Evolutionary conservation across 2,888 invertebrate species (phyloP), one percentile per base, ranked within the genome.

Genomic region (Campopleginae sp.): DNA sequence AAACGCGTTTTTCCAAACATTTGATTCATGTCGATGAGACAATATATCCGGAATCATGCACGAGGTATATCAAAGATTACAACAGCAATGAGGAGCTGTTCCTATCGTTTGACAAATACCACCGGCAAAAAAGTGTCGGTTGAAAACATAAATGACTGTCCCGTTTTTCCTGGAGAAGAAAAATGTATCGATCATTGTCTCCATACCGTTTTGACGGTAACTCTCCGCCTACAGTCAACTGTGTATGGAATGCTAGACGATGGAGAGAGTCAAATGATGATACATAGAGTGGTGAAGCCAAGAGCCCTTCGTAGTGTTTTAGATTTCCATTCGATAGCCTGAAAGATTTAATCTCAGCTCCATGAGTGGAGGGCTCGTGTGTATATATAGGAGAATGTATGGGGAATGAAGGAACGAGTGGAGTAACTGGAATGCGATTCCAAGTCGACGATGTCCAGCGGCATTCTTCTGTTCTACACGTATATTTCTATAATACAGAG

Each of bases 281-380:
- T 81, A 63, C 76, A 80, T 44, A 79, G 58, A 48, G 58, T 33
- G 79, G 19, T 10, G 68, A 74, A 80, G 68, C 58, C 65, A 82
- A 86, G 80, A 84, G 86, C 86, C 89, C 82, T 84, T 74, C 86
- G 88, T 85, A 84, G 84, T 86, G 81, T 88, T 89, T 88, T 86
- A 89, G 87, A 89, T 90, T 88, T 88, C 88, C 85, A 88, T 89
- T 84, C 87, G 89, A 89, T 89, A 88, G 85, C 70, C 82, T 76
- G 48, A 83, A 78, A 89, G 88, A 89, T 89, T 87, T 85, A 83
- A 88, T 88, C 85, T 87, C 82, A 33, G 17, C 61, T 78, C 78
- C 42, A 68, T 65, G 66, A 19, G 82, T 44, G 61, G 33, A 33
- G 42, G 23, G 31, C 27, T 46, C 4, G 44, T 63, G 23, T 23